Conservation (phyloP, 2,113 vertebrate genomes). For the Passer montanus region DNA sequence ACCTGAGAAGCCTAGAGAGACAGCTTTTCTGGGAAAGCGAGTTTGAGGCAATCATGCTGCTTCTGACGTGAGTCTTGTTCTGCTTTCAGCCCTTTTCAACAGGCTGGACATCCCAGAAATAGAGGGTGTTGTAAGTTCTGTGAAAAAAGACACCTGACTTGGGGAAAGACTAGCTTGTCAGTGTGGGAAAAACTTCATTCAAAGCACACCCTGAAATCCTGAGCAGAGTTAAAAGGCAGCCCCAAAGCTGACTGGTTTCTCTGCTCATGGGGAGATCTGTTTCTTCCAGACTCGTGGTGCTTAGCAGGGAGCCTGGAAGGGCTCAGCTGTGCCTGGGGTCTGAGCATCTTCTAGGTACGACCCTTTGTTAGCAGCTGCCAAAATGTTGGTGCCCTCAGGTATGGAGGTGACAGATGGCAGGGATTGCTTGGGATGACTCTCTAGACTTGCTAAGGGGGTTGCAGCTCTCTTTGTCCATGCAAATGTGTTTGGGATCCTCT, state of each 20-base stretch:
- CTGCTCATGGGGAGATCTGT: background rate
- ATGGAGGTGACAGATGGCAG: background rate
- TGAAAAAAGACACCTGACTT: background rate
- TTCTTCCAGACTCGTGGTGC: background rate
- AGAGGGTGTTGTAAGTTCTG: background rate
- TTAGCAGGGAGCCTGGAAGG: background rate
- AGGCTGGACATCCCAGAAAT: background rate
- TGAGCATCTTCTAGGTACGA: background rate
- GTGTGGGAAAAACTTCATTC: background rate
- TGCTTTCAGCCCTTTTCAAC: background rate
- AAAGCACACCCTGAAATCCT: background rate
- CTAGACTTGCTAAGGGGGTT: background rate
- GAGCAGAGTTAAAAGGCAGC: background rate
- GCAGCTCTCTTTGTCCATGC: background rate
- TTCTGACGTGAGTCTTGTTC: background rate
- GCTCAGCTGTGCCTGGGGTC: rapidly evolving
- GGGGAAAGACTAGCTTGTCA: background rate
- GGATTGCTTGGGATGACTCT: background rate
- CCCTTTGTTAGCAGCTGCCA: background rate
- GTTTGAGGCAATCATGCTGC: background rate
- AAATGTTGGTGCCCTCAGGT: background rate
- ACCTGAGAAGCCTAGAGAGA: background rate
- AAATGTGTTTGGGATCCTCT: background rate
- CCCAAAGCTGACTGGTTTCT: background rate
- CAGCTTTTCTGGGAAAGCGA: background rate